Evolutionary conservation across 1,140 invertebrate species (phyloP), one percentile per base, ranked within the genome.

Genomic region (Parapsyche elsis): DNA sequence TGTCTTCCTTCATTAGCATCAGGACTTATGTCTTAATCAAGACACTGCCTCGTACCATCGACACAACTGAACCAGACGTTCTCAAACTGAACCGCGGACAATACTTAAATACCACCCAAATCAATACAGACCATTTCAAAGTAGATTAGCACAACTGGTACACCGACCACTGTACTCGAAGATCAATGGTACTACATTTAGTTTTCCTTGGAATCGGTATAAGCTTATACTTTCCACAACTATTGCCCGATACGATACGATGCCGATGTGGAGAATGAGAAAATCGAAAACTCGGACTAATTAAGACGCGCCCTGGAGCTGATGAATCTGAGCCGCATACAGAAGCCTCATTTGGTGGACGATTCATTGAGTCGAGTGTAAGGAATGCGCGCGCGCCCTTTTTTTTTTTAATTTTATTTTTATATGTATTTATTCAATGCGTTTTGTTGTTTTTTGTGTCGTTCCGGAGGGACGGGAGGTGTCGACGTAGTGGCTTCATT

Each of bases 21-120:
- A 77, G 53, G 75, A 77, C 75, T 77, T 77, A 77, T 64, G 75
- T 77, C 75, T 77, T 77, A 77, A 77, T 77, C 75, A 59, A 77
- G 64, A 12, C 19, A 38, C 30, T 38, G 30, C 30, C 30, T 1
- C 1, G 30, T 7, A 38, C 30, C 30, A 7, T 38, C 30, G 30
- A 38, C 30, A 38, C 30, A 38, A 38, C 30, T 38, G 30, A 7
- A 7, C 7, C 30, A 38, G 30, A 1, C 2, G 7, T 38, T 38
- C 30, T 7, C 30, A 38, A 38, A 38, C 1, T 38, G 30, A n/a
- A n/a, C n/a, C n/a, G n/a, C n/a, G n/a, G n/a, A n/a, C n/a, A n/a
- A n/a, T n/a, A n/a, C n/a, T n/a, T n/a, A n/a, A n/a, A n/a, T n/a
- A n/a, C n/a, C n/a, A n/a, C n/a, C n/a, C n/a, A n/a, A n/a, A n/a